phyloP scores from a whole-genome alignment of 2,113 vertebrate species.

The Physeter macrocephalus region DNA sequence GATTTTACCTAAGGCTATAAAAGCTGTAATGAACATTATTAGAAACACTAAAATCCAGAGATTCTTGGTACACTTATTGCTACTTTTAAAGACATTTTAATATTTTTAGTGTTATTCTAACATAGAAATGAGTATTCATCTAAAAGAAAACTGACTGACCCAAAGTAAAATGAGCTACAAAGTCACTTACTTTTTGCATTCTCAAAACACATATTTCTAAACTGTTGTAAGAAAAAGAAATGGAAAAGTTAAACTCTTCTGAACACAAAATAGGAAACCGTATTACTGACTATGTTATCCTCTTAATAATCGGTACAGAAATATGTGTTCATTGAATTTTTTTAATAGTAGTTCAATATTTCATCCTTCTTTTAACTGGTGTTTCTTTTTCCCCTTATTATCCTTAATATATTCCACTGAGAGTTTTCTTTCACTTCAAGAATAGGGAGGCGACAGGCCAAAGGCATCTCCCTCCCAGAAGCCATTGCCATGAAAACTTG shows the following conservation, averaged over 20 bases:
- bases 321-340: slow-evolving; percentile 47
- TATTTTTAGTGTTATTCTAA: neutral
- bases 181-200: neutral
- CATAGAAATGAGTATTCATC: neutral
- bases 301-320: slow-evolving; percentile 35
- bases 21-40: neutral
- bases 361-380: slow-evolving; percentile 74
- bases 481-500: slow-evolving; percentile 73
- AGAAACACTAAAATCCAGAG: neutral
- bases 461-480: slow-evolving; percentile 78
- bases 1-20: neutral
- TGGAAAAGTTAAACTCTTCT: neutral
- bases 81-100: neutral
- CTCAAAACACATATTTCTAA: neutral
- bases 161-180: neutral
- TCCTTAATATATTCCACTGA: slow-evolving; percentile 85
- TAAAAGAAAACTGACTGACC: neutral
- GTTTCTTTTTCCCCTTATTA: slow-evolving; percentile 81
- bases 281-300: neutral
- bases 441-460: slow-evolving; percentile 75
- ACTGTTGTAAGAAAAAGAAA: neutral
- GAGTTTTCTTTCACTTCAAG: slow-evolving; percentile 75
- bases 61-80: neutral
- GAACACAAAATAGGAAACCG: neutral
- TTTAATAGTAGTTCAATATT: slow-evolving; percentile 68